A percentile compares a stretch with the other conserved stretches of the same genome.
phyloP scores from a whole-genome alignment of 2,113 vertebrate genomes.

The Malurus melanocephalus region DNA sequence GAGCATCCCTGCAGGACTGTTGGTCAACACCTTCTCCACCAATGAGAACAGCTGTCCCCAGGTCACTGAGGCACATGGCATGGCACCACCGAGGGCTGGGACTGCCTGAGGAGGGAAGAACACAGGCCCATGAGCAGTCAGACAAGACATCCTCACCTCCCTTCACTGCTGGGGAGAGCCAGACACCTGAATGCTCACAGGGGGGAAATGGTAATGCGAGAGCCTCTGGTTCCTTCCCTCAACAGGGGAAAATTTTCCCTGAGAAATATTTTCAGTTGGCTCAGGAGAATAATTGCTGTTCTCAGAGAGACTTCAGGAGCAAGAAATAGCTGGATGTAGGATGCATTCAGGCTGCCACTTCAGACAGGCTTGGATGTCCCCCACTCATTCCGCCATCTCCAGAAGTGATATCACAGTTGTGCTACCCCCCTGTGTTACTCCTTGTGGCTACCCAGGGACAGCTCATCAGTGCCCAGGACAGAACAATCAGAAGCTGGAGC shows the following conservation, averaged over 20 bases:
- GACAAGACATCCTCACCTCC: not conserved
- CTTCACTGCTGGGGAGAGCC: not conserved
- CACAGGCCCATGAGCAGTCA: not conserved
- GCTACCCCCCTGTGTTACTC: not conserved
- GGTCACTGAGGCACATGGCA: conserved; percentile 83
- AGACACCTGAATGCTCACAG: not conserved
- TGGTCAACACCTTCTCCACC: conserved; percentile 78
- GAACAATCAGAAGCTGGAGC: not conserved
- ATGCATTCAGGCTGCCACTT: not conserved
- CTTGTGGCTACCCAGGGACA: not conserved
- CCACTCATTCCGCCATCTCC: not conserved
- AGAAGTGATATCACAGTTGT: not conserved
- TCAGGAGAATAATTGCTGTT: not conserved
- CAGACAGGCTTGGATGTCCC: not conserved
- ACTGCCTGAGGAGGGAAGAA: conserved; percentile 55
- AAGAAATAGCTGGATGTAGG: not conserved
- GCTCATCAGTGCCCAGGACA: not conserved
- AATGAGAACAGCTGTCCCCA: conserved; percentile 79
- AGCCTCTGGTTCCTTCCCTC: not conserved
- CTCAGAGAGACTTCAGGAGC: not conserved
- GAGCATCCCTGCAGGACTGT: conserved; percentile 71
- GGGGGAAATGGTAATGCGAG: not conserved
- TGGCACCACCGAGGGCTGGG: conserved; percentile 84
- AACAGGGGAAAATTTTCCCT: not conserved
- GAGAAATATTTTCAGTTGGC: not conserved